Evolutionary conservation across 1,140 invertebrate genomes (phyloP), one percentile per base, ranked within the genome.

Genomic region (Euura lappo): DNA sequence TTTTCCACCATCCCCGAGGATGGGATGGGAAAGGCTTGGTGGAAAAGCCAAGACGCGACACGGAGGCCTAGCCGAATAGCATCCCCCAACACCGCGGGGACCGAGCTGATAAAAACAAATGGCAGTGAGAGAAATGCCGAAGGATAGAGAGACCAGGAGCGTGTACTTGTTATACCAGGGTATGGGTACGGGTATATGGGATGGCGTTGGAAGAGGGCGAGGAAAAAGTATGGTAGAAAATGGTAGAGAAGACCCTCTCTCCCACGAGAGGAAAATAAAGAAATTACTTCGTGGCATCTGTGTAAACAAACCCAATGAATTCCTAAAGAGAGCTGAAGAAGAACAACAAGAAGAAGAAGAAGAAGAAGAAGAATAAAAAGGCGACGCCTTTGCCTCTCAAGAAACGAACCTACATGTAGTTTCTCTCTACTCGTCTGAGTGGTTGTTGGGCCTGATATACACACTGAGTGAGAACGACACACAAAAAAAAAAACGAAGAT

Each of bases 41-140:
- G 51, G 51, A 60, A 60, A 60, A 60, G 51, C 51, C 51, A 8
- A 3, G 51, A 60, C 13, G 51, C 51, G 51, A 60, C 51, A 60
- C 67, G 78, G 75, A 80, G 77, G 79, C 28, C 28, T 28, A 28
- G 28, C 28, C 28, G 28, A 28, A 28, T 28, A 28, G 28, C 80
- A 76, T 76, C 79, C 78, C 76, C 76, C 73, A 77, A 72, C 71
- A 83, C 80, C 79, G 70, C 68, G 80, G 77, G 51, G 84, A 83
- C 74, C 74, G 28, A 70, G 78, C 81, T 87, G 84, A 87, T 87
- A 86, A 87, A 87, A 87, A 87, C 83, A 84, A 86, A 87, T 86
- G 84, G 84, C 79, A 77, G 78, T 42, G 43, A 72, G 75, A 76
- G 78, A 80, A 69, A 78, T 76, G 71, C 72, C 65, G 74, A 74